Conservation (phyloP, 2,888 invertebrate genomes). For the Caenorhabditis afra region DNA sequence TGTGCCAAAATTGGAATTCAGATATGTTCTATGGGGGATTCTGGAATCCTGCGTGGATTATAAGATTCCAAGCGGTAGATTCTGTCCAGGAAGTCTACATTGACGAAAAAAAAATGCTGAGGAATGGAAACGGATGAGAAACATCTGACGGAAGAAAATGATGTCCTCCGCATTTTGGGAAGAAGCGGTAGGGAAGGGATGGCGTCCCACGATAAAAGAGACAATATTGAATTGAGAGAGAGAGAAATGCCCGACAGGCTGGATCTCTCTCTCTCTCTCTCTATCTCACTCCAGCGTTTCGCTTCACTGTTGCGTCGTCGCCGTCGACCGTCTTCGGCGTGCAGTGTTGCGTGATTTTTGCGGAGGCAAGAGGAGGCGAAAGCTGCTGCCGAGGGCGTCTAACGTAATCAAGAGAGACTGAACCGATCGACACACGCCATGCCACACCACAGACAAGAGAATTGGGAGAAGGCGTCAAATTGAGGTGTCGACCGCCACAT, state of each 20-base stretch:
- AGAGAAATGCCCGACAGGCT: slow-evolving; percentile 15
- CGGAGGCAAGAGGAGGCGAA: slow-evolving; percentile 1
- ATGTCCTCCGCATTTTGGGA: slow-evolving; percentile 16
- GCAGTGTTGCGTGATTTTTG: slow-evolving; percentile 30
- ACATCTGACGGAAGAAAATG: slow-evolving; percentile 22
- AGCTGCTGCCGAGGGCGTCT: slow-evolving; percentile 1
- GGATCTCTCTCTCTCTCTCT: slow-evolving; percentile 7
- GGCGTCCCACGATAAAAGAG: slow-evolving; percentile 31
- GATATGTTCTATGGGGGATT: too few relatives aligned
- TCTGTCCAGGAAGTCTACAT: too few relatives aligned
- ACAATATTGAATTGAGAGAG: slow-evolving; percentile 44
- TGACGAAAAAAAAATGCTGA: slow-evolving; percentile 13
- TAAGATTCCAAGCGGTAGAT: too few relatives aligned
- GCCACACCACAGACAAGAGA: not conserved
- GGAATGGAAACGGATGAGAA: slow-evolving; percentile 23
- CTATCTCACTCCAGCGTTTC: too few relatives aligned
- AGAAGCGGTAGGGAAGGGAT: not conserved
- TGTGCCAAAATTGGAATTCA: too few relatives aligned
- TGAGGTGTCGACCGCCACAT: too few relatives aligned
- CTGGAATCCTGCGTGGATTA: too few relatives aligned
- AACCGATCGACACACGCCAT: slow-evolving; percentile 15
- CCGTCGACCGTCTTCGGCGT: too few relatives aligned
- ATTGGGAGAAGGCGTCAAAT: not conserved
- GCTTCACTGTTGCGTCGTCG: slow-evolving; percentile 26
- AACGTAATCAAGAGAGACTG: slow-evolving; percentile 14